These are phyloP conservation scores for Junonia oenone DNA, from an alignment of 2,888 invertebrate genomes.

Conservation along the genomic window DNA sequence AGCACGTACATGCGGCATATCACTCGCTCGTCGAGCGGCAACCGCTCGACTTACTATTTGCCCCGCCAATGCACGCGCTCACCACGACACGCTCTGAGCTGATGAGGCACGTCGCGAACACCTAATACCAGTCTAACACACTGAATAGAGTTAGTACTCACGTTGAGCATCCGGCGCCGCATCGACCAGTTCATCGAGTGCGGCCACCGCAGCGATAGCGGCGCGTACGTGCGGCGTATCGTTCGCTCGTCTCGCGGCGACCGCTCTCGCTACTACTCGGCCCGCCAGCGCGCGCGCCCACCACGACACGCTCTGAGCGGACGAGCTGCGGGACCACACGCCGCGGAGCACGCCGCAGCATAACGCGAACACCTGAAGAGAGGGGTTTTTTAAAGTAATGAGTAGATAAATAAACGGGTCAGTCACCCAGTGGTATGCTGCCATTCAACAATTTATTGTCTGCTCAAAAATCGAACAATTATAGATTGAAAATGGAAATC, in stretches of 20 bases:
- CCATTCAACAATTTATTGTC: no score
- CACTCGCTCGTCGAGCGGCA: slow-evolving; percentile 42
- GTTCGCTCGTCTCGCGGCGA: slow-evolving; percentile 42
- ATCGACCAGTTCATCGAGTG: slow-evolving; percentile 56
- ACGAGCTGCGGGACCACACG: no score
- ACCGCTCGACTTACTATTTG: slow-evolving; percentile 55
- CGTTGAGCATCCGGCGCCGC: slow-evolving; percentile 55
- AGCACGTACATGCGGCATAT: slow-evolving; percentile 49
- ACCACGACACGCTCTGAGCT: slow-evolving; percentile 55
- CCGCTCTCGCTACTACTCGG: slow-evolving; percentile 53
- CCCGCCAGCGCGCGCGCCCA: slow-evolving; percentile 68
- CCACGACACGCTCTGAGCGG: slow-evolving; percentile 53
- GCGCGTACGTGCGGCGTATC: slow-evolving; percentile 51
- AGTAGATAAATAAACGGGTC: no score
- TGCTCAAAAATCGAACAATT: no score
- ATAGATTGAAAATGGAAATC: no score
- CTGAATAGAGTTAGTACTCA: no score
- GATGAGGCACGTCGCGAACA: slow-evolving; percentile 61
- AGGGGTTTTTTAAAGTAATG: no score
- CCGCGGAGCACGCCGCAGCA: not conserved
- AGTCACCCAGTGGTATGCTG: no score
- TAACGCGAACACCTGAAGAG: no score
- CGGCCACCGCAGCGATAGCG: slow-evolving; percentile 51
- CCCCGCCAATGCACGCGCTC: slow-evolving; percentile 67
- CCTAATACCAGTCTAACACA: no score